Evolutionary conservation across 1,140 invertebrate genomes (phyloP), one percentile per base, ranked within the genome.

Genomic region (Drosophila lacteicornis): DNA sequence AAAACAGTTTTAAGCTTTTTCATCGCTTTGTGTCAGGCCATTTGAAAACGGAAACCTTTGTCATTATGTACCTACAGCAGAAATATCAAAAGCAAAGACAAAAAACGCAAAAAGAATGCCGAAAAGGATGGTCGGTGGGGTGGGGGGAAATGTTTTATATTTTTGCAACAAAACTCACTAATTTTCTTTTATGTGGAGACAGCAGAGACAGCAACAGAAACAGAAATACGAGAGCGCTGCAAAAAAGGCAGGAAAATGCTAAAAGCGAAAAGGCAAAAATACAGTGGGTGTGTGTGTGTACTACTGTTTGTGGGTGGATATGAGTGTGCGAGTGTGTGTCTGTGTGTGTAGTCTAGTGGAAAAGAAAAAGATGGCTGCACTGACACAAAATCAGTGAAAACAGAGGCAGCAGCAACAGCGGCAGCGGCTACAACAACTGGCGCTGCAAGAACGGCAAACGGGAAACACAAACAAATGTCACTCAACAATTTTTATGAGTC

Each of bases 401-500:
- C 76, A 74, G 49, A 77, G 66, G 40, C 40, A 7, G 53, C 19
- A 22, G 19, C 19, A 22, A 22, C 19, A 19, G 19, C 19, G 19
- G 19, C 36, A 56, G 53, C 51, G n/a, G 33, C 51, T 38, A 38
- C 58, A 81, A 47, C 59, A 80, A 59, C 51, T 53, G 36, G 74
- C 71, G 57, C 56, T 65, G 66, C 70, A 80, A 78, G 67, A 78
- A 77, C 61, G 58, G 82, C 69, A 81, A 86, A 84, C 85, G 81
- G 81, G 81, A 88, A 88, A 88, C 85, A 90, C 85, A 88, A 88
- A 88, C 85, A 90, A 88, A 88, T 88, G 85, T 88, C 85, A 88
- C 81, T 88, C 85, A 88, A 88, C 85, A 90, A 88, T 88, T 88
- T 88, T 88, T 90, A 90, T 90, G 85, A 90, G 85, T 90, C 85